Evolutionary conservation across 1,140 invertebrate species (phyloP).

Genomic region (Leucophenga varia): DNA sequence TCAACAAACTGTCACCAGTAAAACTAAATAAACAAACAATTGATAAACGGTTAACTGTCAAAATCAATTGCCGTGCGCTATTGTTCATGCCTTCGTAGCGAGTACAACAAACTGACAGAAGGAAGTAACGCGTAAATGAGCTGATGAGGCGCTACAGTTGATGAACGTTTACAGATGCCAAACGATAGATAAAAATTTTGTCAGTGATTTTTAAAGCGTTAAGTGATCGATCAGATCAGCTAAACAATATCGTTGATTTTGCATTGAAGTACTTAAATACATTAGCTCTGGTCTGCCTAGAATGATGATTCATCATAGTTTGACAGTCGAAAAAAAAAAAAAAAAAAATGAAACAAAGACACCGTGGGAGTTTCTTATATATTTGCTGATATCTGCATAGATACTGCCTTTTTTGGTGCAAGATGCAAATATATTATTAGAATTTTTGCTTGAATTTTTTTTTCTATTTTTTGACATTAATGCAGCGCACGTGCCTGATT

Average conservation of each 20-base stretch:
- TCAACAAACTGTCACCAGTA: too few relatives aligned
- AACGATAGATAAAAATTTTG: too few relatives aligned
- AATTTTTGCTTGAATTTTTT: constrained; percentile 1
- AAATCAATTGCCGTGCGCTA: constrained; percentile 41
- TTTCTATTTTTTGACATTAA: constrained; percentile 11
- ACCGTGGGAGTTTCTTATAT: constrained; percentile 40
- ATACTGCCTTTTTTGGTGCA: constrained; percentile 33
- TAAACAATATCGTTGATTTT: too few relatives aligned
- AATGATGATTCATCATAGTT: constrained; percentile 20
- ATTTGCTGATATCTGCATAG: background rate
- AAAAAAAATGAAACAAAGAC: too few relatives aligned
- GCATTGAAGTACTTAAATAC: constrained; percentile 13
- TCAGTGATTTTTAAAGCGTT: constrained; percentile 2
- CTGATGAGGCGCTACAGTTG: too few relatives aligned
- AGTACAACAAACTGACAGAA: constrained; percentile 30
- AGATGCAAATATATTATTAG: background rate
- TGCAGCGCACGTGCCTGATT: constrained; percentile 32
- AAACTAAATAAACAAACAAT: too few relatives aligned
- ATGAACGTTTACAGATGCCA: too few relatives aligned
- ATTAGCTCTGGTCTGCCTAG: background rate
- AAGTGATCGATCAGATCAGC: constrained; percentile 42
- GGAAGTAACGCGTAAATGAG: too few relatives aligned
- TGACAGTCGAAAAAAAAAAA: constrained; percentile 28
- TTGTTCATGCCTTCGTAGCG: constrained; percentile 24
- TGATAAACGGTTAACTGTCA: constrained; percentile 41